A percentile compares a stretch with the other conserved stretches of the same genome.
Evolutionary conservation across 2,888 invertebrate genomes (phyloP).

Genomic region (Belgica antarctica): DNA sequence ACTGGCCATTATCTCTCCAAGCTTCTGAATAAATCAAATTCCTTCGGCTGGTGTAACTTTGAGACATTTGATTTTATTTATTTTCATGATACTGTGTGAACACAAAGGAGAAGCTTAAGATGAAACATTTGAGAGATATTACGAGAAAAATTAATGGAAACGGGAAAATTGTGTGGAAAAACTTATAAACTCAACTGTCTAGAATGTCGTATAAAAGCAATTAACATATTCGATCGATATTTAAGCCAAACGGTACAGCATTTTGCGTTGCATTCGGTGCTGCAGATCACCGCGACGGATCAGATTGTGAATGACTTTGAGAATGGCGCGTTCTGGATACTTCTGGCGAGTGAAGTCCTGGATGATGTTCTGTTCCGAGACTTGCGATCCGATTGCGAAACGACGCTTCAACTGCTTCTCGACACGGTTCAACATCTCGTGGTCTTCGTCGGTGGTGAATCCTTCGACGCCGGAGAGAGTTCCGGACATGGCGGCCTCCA

Average conservation of each 20-base stretch:
- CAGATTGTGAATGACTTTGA: constrained; percentile 92
- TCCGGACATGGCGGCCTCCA: constrained; percentile 93
- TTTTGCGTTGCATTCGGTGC: constrained; percentile 93
- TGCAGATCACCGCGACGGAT: constrained; percentile 93
- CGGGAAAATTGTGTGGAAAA: background rate
- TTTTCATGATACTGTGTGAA: constrained; percentile 7
- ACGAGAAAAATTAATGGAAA: constrained; percentile 3
- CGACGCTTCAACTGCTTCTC: constrained; percentile 92
- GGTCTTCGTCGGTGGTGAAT: constrained; percentile 92
- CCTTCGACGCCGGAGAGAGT: constrained; percentile 94
- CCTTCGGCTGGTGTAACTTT: too few relatives aligned
- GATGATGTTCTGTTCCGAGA: constrained; percentile 90
- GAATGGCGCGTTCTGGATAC: constrained; percentile 80
- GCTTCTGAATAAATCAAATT: too few relatives aligned
- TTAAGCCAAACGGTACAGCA: constrained; percentile 89
- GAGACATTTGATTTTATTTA: constrained; percentile 18
- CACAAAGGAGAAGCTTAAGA: background rate
- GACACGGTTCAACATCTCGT: constrained; percentile 81
- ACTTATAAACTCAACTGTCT: background rate
- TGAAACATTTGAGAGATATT: background rate
- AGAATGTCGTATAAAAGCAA: background rate
- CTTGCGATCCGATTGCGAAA: constrained; percentile 94
- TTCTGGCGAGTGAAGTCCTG: constrained; percentile 82
- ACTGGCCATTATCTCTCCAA: too few relatives aligned
- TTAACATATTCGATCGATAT: background rate